Evolutionary conservation across 2,113 vertebrate genomes (phyloP).

Genomic region (Ceyx cyanopectus): DNA sequence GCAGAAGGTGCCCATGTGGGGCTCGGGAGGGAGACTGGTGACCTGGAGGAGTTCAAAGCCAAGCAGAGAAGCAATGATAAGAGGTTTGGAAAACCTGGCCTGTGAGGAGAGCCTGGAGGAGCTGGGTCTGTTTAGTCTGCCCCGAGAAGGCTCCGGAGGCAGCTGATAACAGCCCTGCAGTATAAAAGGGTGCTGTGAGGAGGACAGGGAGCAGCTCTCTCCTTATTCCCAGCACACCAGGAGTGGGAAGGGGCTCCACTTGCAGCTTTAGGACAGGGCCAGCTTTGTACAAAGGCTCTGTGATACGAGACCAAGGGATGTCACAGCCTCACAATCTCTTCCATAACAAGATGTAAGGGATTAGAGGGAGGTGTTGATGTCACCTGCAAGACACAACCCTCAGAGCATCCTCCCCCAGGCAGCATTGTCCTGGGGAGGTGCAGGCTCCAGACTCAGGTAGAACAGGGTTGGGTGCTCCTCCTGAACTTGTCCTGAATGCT

Average conservation of each 20-base stretch:
- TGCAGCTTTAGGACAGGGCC: not conserved
- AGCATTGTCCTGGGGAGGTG: rapidly evolving
- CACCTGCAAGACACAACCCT: rapidly evolving
- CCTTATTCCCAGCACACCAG: not conserved
- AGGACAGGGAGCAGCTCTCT: not conserved
- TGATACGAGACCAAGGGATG: rapidly evolving
- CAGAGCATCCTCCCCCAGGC: not conserved
- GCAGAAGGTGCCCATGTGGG: not conserved
- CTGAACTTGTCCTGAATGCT: rapidly evolving
- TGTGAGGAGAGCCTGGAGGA: not conserved
- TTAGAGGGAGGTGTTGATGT: not conserved
- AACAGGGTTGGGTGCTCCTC: not conserved
- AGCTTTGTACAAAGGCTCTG: not conserved
- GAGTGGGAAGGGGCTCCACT: not conserved
- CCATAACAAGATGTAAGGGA: not conserved
- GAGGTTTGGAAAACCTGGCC: not conserved
- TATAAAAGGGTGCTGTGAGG: not conserved
- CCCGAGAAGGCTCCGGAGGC: not conserved
- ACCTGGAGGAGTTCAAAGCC: not conserved
- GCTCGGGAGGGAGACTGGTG: rapidly evolving
- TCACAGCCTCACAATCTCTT: not conserved
- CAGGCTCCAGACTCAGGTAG: not conserved
- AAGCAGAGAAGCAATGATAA: not conserved
- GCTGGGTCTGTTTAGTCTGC: constrained; percentile 3
- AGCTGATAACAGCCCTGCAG: not conserved